Evolutionary conservation across 2,888 invertebrate species (phyloP).

Genomic region (Sipha maydis): DNA sequence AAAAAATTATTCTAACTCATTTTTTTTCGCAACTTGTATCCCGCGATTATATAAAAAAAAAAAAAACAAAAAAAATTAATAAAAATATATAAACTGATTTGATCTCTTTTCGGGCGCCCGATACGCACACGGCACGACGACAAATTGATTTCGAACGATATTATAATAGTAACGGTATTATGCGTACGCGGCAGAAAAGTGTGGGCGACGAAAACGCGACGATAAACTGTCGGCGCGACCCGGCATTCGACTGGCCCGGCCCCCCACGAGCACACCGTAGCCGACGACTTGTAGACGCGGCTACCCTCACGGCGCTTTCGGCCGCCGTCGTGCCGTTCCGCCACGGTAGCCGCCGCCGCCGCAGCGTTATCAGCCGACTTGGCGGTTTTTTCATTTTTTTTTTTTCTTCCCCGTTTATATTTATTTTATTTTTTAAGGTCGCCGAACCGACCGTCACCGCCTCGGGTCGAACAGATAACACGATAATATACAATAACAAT

Average conservation of each 20-base stretch:
- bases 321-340: constrained; percentile 25
- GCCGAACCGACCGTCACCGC: not conserved
- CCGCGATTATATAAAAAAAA: not conserved
- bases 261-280: constrained; percentile 40
- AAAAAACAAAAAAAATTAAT: not conserved
- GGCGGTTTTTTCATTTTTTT: not conserved
- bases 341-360: not conserved
- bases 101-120: not conserved
- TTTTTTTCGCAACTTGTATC: constrained; percentile 33
- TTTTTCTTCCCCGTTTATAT: not conserved
- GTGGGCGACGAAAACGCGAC: constrained; percentile 38
- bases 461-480: not conserved
- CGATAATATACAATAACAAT: not conserved
- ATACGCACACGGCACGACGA: not conserved
- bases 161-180: not conserved
- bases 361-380: constrained; percentile 1
- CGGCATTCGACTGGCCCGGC: constrained; percentile 60
- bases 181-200: not conserved
- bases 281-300: constrained; percentile 47
- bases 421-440: constrained; percentile 10
- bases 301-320: constrained; percentile 48
- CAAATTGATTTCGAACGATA: not conserved
- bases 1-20: constrained; percentile 46
- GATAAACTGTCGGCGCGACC: constrained; percentile 31
- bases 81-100: not conserved